Evolutionary conservation across 2,113 vertebrate genomes (phyloP).

Genomic region (Psilopsiagon aymara): DNA sequence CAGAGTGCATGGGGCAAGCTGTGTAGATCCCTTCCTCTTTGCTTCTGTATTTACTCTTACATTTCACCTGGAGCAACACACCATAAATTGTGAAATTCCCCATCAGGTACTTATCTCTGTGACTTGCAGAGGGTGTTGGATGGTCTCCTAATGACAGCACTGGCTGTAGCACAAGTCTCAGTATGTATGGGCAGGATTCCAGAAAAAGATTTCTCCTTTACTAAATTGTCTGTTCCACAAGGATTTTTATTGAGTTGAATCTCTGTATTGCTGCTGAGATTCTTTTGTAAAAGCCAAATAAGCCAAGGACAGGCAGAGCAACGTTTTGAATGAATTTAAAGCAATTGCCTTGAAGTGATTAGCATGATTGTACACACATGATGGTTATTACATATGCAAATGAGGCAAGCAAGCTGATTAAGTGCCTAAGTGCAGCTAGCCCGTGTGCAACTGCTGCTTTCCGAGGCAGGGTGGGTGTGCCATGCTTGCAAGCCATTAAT

Average conservation of each 20-base stretch:
- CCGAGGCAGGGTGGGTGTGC: background rate
- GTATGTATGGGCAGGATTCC: background rate
- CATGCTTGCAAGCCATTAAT: background rate
- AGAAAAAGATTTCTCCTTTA: background rate
- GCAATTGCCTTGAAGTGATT: background rate
- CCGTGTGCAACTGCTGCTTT: background rate
- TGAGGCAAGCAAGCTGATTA: slow-evolving; percentile 1
- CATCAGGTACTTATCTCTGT: background rate
- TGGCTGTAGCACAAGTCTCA: background rate
- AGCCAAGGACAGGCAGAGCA: slow-evolving; percentile 3
- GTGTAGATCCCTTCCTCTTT: background rate
- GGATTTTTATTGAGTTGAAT: background rate
- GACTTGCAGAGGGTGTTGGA: background rate
- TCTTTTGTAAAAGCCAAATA: slow-evolving; percentile 8
- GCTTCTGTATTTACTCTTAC: background rate
- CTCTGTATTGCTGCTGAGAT: background rate
- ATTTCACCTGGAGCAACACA: background rate
- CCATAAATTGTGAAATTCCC: background rate
- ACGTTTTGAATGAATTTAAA: slow-evolving; percentile 10
- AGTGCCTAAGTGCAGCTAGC: background rate
- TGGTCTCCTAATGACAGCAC: background rate
- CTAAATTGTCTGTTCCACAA: background rate
- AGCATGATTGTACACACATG: background rate
- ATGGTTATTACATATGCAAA: slow-evolving; percentile 36
- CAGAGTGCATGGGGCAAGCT: background rate